Conservation (phyloP, 2,113 vertebrate genomes). For the Thymallus thymallus region DNA sequence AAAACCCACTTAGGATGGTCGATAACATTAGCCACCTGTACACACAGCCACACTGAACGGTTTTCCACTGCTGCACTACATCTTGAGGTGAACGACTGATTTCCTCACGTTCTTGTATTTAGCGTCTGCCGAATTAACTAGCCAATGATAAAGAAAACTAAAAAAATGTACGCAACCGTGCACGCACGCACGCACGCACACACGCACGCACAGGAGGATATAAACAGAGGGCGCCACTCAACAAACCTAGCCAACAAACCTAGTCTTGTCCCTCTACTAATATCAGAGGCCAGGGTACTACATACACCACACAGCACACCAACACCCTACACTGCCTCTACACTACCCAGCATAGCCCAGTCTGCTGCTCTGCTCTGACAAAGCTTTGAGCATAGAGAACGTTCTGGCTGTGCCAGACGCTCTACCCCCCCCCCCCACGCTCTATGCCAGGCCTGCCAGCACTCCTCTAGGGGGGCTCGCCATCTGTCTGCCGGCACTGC, state of each 20-base stretch:
- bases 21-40: slow-evolving; percentile 60
- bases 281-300: too few species aligned
- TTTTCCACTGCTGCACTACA: slow-evolving; percentile 37
- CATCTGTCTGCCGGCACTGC: slow-evolving; percentile 71
- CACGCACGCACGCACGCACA: too few species aligned
- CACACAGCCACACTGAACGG: slow-evolving; percentile 26
- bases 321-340: not conserved
- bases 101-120: slow-evolving; percentile 25
- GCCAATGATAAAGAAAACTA: not conserved
- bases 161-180: not conserved
- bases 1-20: slow-evolving; percentile 63
- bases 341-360: too few species aligned
- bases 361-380: slow-evolving; percentile 41
- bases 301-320: too few species aligned
- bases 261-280: too few species aligned
- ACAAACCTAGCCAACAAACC: too few species aligned
- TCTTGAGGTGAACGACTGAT: slow-evolving; percentile 46
- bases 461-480: slow-evolving; percentile 64
- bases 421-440: not conserved
- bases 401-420: slow-evolving; percentile 42
- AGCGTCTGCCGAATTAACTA: not conserved
- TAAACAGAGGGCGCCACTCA: too few species aligned
- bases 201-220: not conserved
- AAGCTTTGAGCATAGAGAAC: slow-evolving; percentile 58
- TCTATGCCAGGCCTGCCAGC: slow-evolving; percentile 46